phyloP scores from a whole-genome alignment of 2,888 invertebrate species.

The Falcaria lacertinaria region DNA sequence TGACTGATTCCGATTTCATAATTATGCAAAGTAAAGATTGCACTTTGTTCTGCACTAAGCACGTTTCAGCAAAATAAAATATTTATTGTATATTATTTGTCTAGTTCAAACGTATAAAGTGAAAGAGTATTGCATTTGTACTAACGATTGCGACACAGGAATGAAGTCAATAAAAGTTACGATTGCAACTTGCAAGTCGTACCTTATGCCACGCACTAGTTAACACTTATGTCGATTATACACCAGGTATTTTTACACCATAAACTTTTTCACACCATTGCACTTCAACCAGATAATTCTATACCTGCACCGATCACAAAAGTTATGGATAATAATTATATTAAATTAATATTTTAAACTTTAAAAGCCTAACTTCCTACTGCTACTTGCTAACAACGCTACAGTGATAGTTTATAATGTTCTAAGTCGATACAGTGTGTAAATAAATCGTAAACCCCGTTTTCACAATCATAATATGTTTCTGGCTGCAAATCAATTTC shows the following conservation, averaged over 20 bases:
- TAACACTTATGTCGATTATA: no score
- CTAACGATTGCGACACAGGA: conserved; percentile 23
- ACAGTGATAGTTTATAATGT: conserved; percentile 67
- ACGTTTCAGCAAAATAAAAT: conserved; percentile 25
- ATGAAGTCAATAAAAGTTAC: conserved; percentile 43
- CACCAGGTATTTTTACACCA: no score
- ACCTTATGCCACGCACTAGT: conserved; percentile 22
- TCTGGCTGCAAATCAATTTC: conserved; percentile 79
- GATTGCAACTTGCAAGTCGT: conserved; percentile 36
- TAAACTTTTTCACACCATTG: not conserved
- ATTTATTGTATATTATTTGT: conserved; percentile 15
- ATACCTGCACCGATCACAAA: no score
- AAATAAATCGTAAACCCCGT: conserved; percentile 80
- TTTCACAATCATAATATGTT: conserved; percentile 80
- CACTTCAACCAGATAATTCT: not conserved
- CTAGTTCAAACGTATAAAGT: conserved; percentile 36
- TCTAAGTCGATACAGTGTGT: conserved; percentile 69
- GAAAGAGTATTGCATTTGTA: conserved; percentile 37
- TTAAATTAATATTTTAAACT: no score
- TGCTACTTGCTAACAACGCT: conserved; percentile 33
- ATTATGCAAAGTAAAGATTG: conserved; percentile 34
- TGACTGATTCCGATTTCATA: conserved; percentile 46
- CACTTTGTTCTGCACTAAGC: conserved; percentile 37
- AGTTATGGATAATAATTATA: no score
- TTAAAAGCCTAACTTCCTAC: no score